Evolutionary conservation across 2,113 vertebrate species (phyloP), one percentile per base, ranked within the genome.

Genomic region (Suricata suricatta): DNA sequence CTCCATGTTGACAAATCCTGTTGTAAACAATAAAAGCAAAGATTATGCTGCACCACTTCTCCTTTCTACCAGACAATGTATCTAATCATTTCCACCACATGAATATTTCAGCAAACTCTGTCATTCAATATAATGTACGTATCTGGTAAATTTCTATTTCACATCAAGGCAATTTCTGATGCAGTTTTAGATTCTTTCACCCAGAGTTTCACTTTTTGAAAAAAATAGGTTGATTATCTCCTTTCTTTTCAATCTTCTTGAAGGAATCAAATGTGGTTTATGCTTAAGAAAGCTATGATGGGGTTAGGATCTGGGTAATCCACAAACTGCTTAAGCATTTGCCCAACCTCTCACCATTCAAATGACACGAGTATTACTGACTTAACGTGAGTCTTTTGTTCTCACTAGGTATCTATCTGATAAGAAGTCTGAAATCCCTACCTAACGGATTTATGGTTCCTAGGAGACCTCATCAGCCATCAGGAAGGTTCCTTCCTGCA

Each of bases 251-350:
- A 23, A 69, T 52, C 38, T 72, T 69, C 54, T 66, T 81, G 9
- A 50, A 92, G 19, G 7, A 97, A 41, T 85, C 33, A 90, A 95
- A 57, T 93, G n/a, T 33, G 13, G 54, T 86, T 96, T 85, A 87
- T 84, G 14, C 15, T 52, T 38, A n/a, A 71, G 19, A 21, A 47
- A 52, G 8, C 15, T 11, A 94, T 77, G 41, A 29, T 31, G 76
- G 12, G 72, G n/a, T 71, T 77, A 86, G 19, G 80, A 88, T 47
- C 27, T 68, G 13, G 6, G 35, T 94, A 88, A 97, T 76, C 31
- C 38, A 92, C 8, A 64, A 27, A 80, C 54, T 54, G 35, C 47
- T 86, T 68, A 69, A 90, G 77, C 33, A 66, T 88, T 81, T 80
- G 41, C 44, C 41, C 33, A 60, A 29, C 27, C 50, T 88, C n/a